These are phyloP conservation scores for Percina caprodes DNA, from an alignment of 2,113 vertebrate genomes.

Conservation along the genomic window DNA sequence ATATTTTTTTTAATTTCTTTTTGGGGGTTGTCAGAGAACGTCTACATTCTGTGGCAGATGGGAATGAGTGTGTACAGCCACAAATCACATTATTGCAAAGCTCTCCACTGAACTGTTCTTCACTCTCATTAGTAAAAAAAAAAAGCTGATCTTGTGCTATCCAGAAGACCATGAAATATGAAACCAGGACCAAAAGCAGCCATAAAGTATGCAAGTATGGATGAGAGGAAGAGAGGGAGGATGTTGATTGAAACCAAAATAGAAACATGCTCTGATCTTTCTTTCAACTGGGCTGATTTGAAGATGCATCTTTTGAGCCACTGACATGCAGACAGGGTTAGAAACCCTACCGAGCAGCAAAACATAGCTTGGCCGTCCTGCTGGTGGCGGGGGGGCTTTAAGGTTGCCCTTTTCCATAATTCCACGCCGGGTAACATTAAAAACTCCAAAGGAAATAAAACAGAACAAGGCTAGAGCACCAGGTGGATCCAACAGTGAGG, in stretches of 20 bases:
- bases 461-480: conserved; percentile 51
- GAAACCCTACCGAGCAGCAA: conserved; percentile 32
- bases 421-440: conserved; percentile 63
- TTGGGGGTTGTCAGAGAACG: neutral
- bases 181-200: conserved; percentile 31
- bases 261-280: conserved; percentile 55
- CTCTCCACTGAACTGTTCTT: conserved; percentile 10
- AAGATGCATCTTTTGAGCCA: conserved; percentile 53
- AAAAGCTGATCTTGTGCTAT: conserved; percentile 31
- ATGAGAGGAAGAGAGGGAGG: conserved; percentile 9
- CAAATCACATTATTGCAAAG: conserved; percentile 36
- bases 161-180: conserved; percentile 47
- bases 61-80: conserved; percentile 6
- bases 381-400: conserved; percentile 50
- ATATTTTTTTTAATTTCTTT: neutral
- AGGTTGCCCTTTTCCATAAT: conserved; percentile 65
- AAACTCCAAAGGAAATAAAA: conserved; percentile 69
- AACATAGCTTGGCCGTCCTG: conserved; percentile 33
- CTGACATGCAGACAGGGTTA: conserved; percentile 53
- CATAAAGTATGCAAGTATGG: neutral
- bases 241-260: conserved; percentile 19
- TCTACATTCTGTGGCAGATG: neutral
- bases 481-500: conserved; percentile 67
- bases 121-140: conserved; percentile 12
- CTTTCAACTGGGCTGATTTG: conserved; percentile 41